Evolutionary conservation across 2,797 vertebrate genomes (phyloP), one percentile per base, ranked within the genome.

Genomic region (Chrysolophus pictus): DNA sequence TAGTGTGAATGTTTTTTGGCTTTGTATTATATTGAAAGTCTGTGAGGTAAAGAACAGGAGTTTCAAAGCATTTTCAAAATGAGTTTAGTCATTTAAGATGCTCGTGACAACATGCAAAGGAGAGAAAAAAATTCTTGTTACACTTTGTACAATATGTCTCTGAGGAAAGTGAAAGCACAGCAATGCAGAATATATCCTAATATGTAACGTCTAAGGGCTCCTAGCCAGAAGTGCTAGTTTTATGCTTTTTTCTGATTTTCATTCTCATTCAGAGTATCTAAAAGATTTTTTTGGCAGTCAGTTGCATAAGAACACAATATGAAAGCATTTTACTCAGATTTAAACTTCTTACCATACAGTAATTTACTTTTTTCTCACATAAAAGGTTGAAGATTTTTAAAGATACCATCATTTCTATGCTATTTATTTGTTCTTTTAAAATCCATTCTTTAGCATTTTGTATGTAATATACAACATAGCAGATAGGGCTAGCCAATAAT

Each of bases 51-150:
- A 44, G 11, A 87, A n/a, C 5, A 35, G 58, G 29, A 59, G 5
- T 91, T 93, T 84, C 5, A 89, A 73, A 95, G 63, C 14, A 18
- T 35, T 88, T 90, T 85, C 28, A 56, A 73, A 83, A 73, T 46
- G 0, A 55, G 70, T 83, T 46, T 39, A n/a, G 41, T 9, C 10
- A 39, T 68, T 91, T 76, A 56, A 81, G 53, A 26, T 55, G 19
- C 4, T 49, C 31, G 28, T 74, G 31, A 21, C 6, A 42, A 17
- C 8, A 53, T 74, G 35, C 14, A 56, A 51, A 85, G 42, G 31
- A 71, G 15, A 60, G 28, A 49, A n/a, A 68, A 91, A 90, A 71
- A 77, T 60, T 35, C 31, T 69, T 42, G 3, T 5, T 77, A 35
- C 0, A 4, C 29, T 65, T 71, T 71, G 6, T 78, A 12, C 62